Conservation (phyloP, 1,140 invertebrate species). For the Drosophila sturtevanti region DNA sequence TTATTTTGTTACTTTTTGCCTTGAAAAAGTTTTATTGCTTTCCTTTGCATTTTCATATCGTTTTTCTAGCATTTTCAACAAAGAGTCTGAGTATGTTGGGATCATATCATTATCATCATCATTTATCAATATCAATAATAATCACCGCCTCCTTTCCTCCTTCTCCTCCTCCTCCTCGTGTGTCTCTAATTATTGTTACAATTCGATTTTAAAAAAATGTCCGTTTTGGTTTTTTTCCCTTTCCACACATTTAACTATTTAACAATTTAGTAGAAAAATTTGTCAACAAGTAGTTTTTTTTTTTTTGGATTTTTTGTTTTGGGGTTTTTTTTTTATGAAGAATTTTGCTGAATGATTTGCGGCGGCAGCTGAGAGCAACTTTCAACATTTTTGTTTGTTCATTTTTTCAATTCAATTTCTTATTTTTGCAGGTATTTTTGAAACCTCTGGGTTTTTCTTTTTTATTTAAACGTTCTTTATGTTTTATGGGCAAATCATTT, state of each 20-base stretch:
- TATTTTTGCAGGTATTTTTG: constrained; percentile 77
- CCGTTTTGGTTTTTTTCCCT: constrained; percentile 30
- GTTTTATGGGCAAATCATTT: constrained; percentile 49
- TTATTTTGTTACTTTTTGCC: constrained; percentile 51
- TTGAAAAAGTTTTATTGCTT: constrained; percentile 65
- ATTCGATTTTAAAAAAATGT: constrained; percentile 71
- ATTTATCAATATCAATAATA: constrained; percentile 12
- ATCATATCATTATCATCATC: background rate
- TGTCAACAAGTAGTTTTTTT: constrained; percentile 63
- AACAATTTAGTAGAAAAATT: constrained; percentile 74
- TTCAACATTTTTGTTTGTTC: too few relatives aligned
- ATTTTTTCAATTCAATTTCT: background rate
- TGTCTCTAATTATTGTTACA: constrained; percentile 77
- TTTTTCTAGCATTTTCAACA: constrained; percentile 22
- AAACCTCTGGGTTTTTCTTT: constrained; percentile 74
- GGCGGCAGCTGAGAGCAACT: constrained; percentile 18
- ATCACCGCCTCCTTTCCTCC: too few relatives aligned
- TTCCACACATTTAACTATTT: constrained; percentile 68
- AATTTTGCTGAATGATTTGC: constrained; percentile 30
- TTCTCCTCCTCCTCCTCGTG: constrained; percentile 1
- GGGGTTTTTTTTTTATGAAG: background rate
- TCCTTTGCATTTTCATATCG: constrained; percentile 71
- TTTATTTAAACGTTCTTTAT: constrained; percentile 29
- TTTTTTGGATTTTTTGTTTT: background rate
- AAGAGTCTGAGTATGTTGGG: constrained; percentile 24